These are phyloP conservation scores for Penaeus monodon DNA, from an alignment of 2,888 invertebrate genomes.

Conservation along the genomic window DNA sequence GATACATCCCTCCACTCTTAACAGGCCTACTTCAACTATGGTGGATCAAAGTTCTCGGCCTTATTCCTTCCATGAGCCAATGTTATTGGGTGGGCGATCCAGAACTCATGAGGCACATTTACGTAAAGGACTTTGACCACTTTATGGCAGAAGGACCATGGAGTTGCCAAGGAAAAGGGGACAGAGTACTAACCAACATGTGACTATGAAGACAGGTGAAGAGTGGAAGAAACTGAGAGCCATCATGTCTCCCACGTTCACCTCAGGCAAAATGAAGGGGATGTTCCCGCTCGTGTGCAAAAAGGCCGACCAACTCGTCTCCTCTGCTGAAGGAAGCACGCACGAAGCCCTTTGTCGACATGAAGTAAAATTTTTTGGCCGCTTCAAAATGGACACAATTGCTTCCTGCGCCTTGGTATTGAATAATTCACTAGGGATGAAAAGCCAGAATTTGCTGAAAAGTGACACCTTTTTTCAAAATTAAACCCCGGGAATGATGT, in stretches of 20 bases:
- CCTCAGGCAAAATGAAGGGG: conserved; percentile 4
- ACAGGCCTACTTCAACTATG: neutral
- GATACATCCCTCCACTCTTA: neutral
- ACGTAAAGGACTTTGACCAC: conserved; percentile 33
- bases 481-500: neutral
- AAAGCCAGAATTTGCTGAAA: conserved; percentile 24
- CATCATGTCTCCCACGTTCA: conserved; percentile 48
- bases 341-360: conserved; percentile 66
- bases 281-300: conserved; percentile 33
- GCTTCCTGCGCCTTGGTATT: conserved; percentile 54
- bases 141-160: neutral
- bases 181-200: conserved; percentile 23
- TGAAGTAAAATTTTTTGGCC: conserved; percentile 24
- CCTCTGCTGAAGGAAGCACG: neutral
- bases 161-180: neutral
- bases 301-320: neutral
- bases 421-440: conserved; percentile 29
- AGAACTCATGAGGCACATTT: neutral
- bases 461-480: conserved; percentile 11
- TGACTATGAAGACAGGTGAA: conserved; percentile 36
- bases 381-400: conserved; percentile 35
- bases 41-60: conserved; percentile 4
- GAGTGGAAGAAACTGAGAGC: conserved; percentile 38
- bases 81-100: neutral
- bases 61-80: neutral